Conservation (phyloP, 2,797 vertebrate genomes). For the Gorsachius magnificus region DNA sequence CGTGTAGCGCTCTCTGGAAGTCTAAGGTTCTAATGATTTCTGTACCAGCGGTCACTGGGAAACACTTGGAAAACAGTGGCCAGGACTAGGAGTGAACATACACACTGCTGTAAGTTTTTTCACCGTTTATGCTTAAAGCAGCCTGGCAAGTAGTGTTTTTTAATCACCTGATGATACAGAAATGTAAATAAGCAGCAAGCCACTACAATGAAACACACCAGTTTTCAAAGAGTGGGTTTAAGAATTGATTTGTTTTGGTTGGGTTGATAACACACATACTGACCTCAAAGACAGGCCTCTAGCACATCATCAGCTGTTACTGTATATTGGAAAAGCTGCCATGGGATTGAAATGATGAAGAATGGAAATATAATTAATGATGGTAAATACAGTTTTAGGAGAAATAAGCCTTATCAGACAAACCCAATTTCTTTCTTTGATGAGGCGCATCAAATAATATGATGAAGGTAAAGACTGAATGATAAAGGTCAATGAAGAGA, state of each 20-base stretch:
- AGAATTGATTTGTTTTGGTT: background rate
- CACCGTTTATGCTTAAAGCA: background rate
- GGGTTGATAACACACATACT: background rate
- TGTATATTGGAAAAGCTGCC: background rate
- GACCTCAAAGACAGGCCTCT: background rate
- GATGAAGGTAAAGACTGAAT: conserved; percentile 56
- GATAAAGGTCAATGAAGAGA: conserved; percentile 60
- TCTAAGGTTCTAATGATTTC: background rate
- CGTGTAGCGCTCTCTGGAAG: background rate
- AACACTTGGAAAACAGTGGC: background rate
- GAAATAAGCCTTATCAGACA: conserved; percentile 57
- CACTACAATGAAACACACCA: background rate
- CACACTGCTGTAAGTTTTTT: background rate
- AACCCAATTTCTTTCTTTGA: conserved; percentile 62
- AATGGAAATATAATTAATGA: conserved; percentile 34
- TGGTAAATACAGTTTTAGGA: conserved; percentile 42
- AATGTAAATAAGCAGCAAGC: background rate
- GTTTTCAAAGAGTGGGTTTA: background rate
- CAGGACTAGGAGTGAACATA: background rate
- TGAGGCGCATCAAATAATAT: conserved; percentile 55
- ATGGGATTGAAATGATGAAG: background rate
- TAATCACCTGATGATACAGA: background rate
- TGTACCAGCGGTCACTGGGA: background rate
- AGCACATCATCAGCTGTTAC: background rate
- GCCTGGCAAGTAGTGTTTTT: background rate